A percentile compares a stretch with the other conserved stretches of the same genome.
These are phyloP conservation scores for Plebejus argus DNA, from an alignment of 2,888 invertebrate species.

Conservation along the genomic window DNA sequence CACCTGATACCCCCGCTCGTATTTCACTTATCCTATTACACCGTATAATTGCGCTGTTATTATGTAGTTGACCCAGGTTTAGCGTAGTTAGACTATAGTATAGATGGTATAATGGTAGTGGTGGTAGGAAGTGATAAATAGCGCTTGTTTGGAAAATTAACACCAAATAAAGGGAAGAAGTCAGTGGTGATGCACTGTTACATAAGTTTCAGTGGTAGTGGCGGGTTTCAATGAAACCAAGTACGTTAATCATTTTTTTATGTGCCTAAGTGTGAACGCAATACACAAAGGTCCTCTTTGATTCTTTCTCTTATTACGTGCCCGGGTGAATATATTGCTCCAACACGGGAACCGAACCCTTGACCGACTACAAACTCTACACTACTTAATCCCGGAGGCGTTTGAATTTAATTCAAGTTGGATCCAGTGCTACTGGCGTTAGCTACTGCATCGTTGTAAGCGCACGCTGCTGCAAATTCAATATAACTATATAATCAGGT, in stretches of 20 bases:
- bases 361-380: too few species aligned
- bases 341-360: too few species aligned
- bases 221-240: too few species aligned
- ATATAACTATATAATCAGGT: background rate
- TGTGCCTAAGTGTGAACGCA: too few species aligned
- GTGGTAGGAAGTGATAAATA: background rate
- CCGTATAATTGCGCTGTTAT: background rate
- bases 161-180: background rate
- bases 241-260: too few species aligned
- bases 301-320: too few species aligned
- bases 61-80: conserved; percentile 10
- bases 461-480: background rate
- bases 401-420: too few species aligned
- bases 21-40: conserved; percentile 30
- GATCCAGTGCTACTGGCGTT: background rate
- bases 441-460: background rate
- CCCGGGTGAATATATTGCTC: too few species aligned
- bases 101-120: background rate
- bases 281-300: too few species aligned
- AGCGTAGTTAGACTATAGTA: background rate
- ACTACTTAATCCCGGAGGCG: too few species aligned
- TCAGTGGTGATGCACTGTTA: too few species aligned
- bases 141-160: background rate
- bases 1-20: background rate
- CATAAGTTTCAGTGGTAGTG: too few species aligned